Percentiles rank a stretch among this genome's conserved stretches.
Conservation (phyloP, 2,113 vertebrate genomes). For the Triplophysa dalaica region DNA sequence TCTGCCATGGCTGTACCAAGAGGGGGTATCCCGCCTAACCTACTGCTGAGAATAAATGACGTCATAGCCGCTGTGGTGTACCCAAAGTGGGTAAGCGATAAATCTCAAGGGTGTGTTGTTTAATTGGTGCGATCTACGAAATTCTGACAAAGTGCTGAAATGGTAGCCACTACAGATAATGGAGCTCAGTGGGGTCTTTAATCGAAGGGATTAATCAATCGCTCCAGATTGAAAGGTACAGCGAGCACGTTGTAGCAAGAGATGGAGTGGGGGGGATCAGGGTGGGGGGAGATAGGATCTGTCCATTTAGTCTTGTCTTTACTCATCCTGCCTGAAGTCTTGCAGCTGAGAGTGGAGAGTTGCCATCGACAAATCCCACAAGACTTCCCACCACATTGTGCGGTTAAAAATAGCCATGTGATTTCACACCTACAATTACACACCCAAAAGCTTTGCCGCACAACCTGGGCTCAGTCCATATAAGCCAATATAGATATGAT, state of each 20-base stretch:
- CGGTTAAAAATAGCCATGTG: conserved; percentile 29
- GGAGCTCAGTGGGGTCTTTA: conserved; percentile 34
- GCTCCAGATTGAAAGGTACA: conserved; percentile 28
- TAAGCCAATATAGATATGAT: conserved; percentile 24
- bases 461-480: conserved; percentile 26
- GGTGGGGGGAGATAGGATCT: conserved; percentile 43
- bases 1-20: conserved; percentile 14
- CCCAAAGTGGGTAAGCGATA: conserved; percentile 36
- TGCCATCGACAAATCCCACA: conserved; percentile 43
- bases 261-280: conserved; percentile 24
- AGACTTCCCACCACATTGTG: conserved; percentile 29
- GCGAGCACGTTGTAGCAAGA: conserved; percentile 18
- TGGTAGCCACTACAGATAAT: conserved; percentile 32
- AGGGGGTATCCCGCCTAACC: conserved; percentile 33
- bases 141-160: conserved; percentile 19
- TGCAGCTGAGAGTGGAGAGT: conserved; percentile 30
- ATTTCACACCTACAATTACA: conserved; percentile 26
- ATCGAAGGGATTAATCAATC: conserved; percentile 51
- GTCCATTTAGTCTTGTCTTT: conserved; percentile 50
- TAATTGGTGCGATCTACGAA: conserved; percentile 37
- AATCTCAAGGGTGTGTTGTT: conserved; percentile 44
- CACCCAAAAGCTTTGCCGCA: background rate
- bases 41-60: conserved; percentile 44
- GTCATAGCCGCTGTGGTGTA: conserved; percentile 1
- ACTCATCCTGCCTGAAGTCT: conserved; percentile 44